phyloP scores from a whole-genome alignment of 2,797 vertebrate genomes.

The Hypotaenidia okinawae region DNA sequence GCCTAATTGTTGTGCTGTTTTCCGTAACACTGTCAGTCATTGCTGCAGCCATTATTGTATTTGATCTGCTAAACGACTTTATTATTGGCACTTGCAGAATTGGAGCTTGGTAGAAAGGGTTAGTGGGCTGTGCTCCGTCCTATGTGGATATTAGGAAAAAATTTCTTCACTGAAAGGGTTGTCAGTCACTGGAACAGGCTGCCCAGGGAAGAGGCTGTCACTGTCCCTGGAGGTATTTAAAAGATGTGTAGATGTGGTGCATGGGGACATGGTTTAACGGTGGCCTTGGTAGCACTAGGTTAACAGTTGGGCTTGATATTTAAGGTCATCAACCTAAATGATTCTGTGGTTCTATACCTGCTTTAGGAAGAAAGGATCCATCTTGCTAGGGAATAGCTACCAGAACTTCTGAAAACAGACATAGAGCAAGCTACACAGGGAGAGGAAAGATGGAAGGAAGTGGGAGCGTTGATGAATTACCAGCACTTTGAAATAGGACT shows the following conservation, averaged over 20 bases:
- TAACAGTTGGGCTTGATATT: no score
- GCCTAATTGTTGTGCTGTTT: not conserved
- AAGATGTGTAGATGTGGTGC: no score
- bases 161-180: no score
- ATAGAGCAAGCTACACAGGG: not conserved
- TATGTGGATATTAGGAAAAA: not conserved
- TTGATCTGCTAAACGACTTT: not conserved
- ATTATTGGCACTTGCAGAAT: not conserved
- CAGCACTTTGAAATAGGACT: not conserved
- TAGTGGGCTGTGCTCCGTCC: not conserved
- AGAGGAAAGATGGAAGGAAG: not conserved
- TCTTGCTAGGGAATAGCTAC: not conserved
- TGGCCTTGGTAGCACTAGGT: no score
- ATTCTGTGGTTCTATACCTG: not conserved
- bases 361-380: not conserved
- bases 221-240: no score
- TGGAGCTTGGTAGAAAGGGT: no score
- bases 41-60: fast-evolving
- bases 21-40: not conserved
- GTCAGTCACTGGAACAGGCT: no score
- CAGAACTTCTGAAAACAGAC: not conserved
- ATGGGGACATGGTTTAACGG: no score
- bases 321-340: no score
- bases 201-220: no score
- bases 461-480: not conserved